Evolutionary conservation across 2,113 vertebrate species (phyloP).

Genomic region (Phaethon lepturus): DNA sequence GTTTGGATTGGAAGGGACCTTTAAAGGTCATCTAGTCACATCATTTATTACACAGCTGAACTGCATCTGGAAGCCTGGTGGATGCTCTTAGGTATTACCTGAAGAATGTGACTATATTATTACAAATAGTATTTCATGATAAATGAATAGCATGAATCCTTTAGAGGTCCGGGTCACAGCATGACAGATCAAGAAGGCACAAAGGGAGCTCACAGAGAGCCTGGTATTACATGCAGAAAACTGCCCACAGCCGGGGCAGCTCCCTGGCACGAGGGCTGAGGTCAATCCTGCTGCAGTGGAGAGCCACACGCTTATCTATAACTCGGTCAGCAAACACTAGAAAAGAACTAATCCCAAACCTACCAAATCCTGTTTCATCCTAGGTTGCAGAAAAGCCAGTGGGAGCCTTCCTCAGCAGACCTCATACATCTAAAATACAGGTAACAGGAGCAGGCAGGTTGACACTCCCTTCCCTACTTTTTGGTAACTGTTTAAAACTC

Average conservation of each 20-base stretch:
- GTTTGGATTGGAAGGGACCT: no score
- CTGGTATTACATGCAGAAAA: neutral
- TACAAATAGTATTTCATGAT: neutral
- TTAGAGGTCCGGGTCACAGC: accelerated
- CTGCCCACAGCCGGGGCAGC: neutral
- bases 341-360: neutral
- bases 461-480: neutral
- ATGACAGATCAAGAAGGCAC: neutral
- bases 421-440: accelerated
- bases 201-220: neutral
- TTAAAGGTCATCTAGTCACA: no score
- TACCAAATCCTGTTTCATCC: neutral
- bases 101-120: neutral
- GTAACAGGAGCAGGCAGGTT: neutral
- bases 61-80: neutral
- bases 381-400: neutral
- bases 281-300: neutral
- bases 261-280: accelerated
- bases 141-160: neutral
- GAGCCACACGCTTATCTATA: accelerated
- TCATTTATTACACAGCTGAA: neutral
- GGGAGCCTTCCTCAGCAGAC: neutral
- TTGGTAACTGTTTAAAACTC: neutral
- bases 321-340: neutral
- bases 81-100: neutral